These are phyloP conservation scores for Darevskia nairensis DNA, from an alignment of 2,797 vertebrate species.

Conservation along the genomic window DNA sequence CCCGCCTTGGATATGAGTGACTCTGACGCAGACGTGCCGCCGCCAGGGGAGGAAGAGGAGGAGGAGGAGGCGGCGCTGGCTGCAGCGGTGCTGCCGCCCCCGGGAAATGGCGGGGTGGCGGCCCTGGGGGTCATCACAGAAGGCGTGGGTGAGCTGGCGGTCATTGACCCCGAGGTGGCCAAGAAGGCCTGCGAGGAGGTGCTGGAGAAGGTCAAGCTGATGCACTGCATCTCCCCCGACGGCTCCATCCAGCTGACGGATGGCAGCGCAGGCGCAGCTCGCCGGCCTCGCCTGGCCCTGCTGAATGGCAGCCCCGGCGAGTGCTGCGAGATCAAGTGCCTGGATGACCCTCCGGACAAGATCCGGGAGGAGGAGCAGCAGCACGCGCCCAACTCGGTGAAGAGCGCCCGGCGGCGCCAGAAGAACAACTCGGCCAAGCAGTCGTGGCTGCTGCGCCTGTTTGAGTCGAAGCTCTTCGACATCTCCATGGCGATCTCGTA, in stretches of 20 bases:
- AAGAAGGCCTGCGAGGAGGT: constrained; percentile 91
- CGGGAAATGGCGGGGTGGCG: constrained; percentile 73
- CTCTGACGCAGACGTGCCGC: constrained; percentile 50
- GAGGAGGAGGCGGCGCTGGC: background rate
- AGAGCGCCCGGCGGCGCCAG: constrained; percentile 83
- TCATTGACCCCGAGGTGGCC: constrained; percentile 93
- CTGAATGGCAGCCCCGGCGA: constrained; percentile 66
- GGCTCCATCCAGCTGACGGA: background rate
- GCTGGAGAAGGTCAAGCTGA: constrained; percentile 89
- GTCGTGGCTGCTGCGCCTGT: constrained; percentile 95
- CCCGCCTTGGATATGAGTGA: constrained; percentile 76
- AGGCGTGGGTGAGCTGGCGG: constrained; percentile 83
- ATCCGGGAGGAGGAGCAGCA: constrained; percentile 79
- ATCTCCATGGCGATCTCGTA: constrained; percentile 99
- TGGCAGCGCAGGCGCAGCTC: background rate
- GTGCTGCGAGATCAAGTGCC: constrained; percentile 65
- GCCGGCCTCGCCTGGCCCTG: constrained; percentile 36
- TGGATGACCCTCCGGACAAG: constrained; percentile 53
- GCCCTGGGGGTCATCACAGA: constrained; percentile 88
- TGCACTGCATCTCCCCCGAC: constrained; percentile 60
- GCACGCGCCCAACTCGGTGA: constrained; percentile 68
- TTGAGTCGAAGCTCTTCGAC: constrained; percentile 96
- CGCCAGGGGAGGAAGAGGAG: constrained; percentile 41
- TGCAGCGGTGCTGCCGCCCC: constrained; percentile 35
- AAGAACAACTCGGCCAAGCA: constrained; percentile 92